Evolutionary conservation across 2,797 vertebrate genomes (phyloP).

Genomic region (Phoeniculus purpureus): DNA sequence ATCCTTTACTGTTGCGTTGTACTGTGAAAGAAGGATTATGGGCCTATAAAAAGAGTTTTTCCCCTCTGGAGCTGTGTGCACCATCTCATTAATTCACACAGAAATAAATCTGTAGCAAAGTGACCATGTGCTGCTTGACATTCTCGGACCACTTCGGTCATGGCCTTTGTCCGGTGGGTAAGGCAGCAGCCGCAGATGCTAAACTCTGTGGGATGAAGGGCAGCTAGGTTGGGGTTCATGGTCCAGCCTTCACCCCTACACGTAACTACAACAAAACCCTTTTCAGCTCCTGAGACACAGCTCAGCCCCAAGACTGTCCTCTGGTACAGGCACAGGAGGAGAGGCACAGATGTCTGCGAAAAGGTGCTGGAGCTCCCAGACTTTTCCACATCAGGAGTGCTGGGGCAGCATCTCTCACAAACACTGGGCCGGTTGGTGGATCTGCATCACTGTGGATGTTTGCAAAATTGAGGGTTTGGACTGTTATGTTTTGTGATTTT

Average conservation of each 20-base stretch:
- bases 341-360: not conserved
- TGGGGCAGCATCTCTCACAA: not conserved
- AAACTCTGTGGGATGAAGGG: not conserved
- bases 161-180: not conserved
- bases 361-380: not conserved
- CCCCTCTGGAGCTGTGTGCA: slow-evolving; percentile 22
- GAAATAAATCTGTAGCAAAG: slow-evolving; percentile 57
- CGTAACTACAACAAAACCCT: too few relatives aligned
- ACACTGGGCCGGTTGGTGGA: not conserved
- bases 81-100: slow-evolving; percentile 39
- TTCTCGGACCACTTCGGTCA: not conserved
- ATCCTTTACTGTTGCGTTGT: slow-evolving; percentile 64
- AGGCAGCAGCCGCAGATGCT: not conserved
- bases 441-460: accelerated
- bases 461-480: not conserved
- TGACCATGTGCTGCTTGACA: not conserved
- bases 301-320: not conserved
- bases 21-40: slow-evolving; percentile 65
- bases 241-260: not conserved
- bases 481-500: not conserved
- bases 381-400: not conserved
- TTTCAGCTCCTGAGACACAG: not conserved
- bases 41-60: slow-evolving; percentile 35
- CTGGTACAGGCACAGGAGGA: accelerated
- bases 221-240: not conserved